Evolutionary conservation across 2,797 vertebrate genomes (phyloP), one percentile per base, ranked within the genome.

Genomic region (Epinephelus malabaricus): DNA sequence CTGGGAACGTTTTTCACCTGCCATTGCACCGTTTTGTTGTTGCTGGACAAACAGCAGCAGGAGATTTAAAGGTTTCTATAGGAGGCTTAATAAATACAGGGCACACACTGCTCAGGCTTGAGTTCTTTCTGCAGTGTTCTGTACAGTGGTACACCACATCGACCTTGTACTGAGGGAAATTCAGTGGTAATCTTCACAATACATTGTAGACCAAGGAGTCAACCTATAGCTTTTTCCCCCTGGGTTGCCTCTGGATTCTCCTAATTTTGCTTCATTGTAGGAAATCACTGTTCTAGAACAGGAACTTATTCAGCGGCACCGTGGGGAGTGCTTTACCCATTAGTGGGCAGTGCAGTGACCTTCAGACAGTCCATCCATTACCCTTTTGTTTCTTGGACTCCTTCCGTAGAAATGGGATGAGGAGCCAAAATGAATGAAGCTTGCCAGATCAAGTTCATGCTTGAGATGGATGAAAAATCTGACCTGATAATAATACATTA

Each of bases 251-350:
- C 50, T 62, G 73, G 78, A 82, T 69, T 81, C 69, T 47, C 55
- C 81, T 89, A 86, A 90, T 88, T 90, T 90, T 65, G 47, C 73
- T 82, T 85, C 86, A 88, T 86, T 93, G 89, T 84, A 66, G 68
- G 72, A 92, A 94, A 90, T 89, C 89, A 88, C 69, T 75, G 80
- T 91, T 88, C 61, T 84, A 87, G 92, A 93, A 89, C 84, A 86
- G 68, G 76, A 71, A 77, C 76, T 76, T 83, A 85, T 89, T 92
- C 84, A 79, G 77, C 45, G 54, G 86, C 71, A 85, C 90, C 85
- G 9, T 47, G 40, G 89, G 90, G 91, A 92, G 81, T 43, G 56
- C 77, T 91, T 91, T 77, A 66, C 61, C 88, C 86, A 89, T 94
- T 93, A 92, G 89, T 78, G 77, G 80, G 83, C 89, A 88, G 80